Percentiles rank a stretch among this genome's conserved stretches.
Evolutionary conservation across 2,888 invertebrate species (phyloP).

Genomic region (Pharmacophagus antenor): DNA sequence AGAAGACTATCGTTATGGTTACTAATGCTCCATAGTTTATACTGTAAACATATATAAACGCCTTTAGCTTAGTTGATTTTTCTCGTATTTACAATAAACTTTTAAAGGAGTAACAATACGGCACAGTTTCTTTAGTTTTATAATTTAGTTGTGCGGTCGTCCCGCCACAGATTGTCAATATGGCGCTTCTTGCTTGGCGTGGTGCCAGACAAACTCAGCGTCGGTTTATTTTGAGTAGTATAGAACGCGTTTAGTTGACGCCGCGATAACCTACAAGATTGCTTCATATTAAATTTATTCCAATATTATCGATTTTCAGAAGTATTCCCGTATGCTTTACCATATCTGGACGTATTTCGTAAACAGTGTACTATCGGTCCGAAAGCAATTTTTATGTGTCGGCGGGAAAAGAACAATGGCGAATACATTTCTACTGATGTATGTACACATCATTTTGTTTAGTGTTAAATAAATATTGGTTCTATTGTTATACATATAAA

Average conservation of each 20-base stretch:
- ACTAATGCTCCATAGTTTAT: too few species aligned
- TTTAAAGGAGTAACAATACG: slow-evolving; percentile 16
- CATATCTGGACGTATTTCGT: not conserved
- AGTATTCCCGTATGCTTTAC: not conserved
- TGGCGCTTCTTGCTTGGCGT: slow-evolving; percentile 40
- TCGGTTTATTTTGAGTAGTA: slow-evolving; percentile 52
- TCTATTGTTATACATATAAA: too few species aligned
- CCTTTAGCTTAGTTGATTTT: too few species aligned
- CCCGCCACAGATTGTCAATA: slow-evolving; percentile 34
- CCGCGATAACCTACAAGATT: slow-evolving; percentile 60
- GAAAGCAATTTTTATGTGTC: not conserved
- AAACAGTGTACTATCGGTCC: not conserved
- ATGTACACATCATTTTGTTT: not conserved
- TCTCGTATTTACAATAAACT: not conserved
- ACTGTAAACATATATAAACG: too few species aligned
- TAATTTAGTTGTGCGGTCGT: slow-evolving; percentile 17
- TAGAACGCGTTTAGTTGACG: slow-evolving; percentile 55
- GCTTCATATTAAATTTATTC: slow-evolving; percentile 39
- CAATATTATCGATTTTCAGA: slow-evolving; percentile 11
- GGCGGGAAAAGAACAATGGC: slow-evolving; percentile 15
- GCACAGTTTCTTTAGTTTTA: slow-evolving; percentile 24
- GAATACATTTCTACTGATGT: slow-evolving; percentile 3
- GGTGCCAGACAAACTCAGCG: slow-evolving; percentile 40
- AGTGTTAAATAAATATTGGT: not conserved
- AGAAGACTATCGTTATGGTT: too few species aligned